Conservation (phyloP, 2,888 invertebrate genomes). For the Dichetophora obliterata region DNA sequence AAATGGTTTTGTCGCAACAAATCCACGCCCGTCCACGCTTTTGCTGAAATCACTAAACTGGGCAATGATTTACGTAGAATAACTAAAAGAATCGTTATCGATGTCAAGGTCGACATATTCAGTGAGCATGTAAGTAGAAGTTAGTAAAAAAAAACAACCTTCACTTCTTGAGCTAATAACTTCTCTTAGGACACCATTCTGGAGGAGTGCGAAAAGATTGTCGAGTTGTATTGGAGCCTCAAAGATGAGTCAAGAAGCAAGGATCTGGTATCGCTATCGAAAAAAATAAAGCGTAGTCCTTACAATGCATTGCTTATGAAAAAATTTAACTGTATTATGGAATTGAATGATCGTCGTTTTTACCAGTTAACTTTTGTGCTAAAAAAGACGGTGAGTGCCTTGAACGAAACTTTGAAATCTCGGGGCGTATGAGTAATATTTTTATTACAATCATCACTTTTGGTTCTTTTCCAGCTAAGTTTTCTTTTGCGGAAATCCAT, state of each 20-base stretch:
- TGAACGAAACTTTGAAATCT: not conserved
- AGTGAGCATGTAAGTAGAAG: constrained; percentile 63
- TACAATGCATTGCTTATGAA: constrained; percentile 65
- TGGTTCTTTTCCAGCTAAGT: constrained; percentile 51
- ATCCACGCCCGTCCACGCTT: constrained; percentile 63
- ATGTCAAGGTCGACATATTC: constrained; percentile 66
- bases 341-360: constrained; percentile 63
- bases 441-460: no score
- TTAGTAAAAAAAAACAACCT: not conserved
- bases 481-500: constrained; percentile 60
- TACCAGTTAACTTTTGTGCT: constrained; percentile 66
- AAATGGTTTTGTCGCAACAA: constrained; percentile 67
- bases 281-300: constrained; percentile 67
- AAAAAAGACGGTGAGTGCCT: constrained; percentile 61
- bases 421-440: not conserved
- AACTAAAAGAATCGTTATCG: constrained; percentile 65
- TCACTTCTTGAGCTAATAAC: not conserved
- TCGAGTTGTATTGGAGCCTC: constrained; percentile 63
- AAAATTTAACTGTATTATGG: constrained; percentile 60
- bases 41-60: constrained; percentile 63
- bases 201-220: constrained; percentile 63
- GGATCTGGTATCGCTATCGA: constrained; percentile 61
- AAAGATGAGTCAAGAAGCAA: constrained; percentile 61
- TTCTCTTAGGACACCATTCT: constrained; percentile 59
- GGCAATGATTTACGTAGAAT: constrained; percentile 64